Percentiles rank a stretch among this genome's conserved stretches.
Conservation (phyloP, 2,113 vertebrate species). For the Vimba vimba region DNA sequence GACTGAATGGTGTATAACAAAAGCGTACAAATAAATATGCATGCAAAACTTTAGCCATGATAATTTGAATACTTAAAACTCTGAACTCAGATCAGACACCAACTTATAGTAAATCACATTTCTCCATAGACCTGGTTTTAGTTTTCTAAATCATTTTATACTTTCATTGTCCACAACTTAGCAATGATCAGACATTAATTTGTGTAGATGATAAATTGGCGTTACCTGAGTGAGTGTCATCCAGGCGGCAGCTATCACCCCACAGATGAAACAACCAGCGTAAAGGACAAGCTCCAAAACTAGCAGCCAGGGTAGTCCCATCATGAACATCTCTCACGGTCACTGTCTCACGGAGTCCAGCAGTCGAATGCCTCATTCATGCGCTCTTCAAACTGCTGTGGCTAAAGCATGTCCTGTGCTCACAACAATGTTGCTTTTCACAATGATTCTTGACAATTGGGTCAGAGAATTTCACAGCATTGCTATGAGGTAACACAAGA, state of each 20-base stretch:
- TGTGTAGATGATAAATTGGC: background rate
- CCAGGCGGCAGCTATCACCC: constrained; percentile 78
- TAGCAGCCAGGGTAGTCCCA: constrained; percentile 73
- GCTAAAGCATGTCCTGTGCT: constrained; percentile 17
- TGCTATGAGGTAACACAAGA: constrained; percentile 37
- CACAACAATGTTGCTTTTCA: constrained; percentile 50
- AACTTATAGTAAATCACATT: background rate
- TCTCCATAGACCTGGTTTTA: background rate
- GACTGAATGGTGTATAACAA: background rate
- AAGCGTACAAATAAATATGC: background rate
- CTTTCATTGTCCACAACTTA: background rate
- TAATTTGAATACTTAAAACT: background rate
- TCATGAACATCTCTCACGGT: constrained; percentile 55
- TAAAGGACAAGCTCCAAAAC: constrained; percentile 75
- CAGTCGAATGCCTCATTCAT: constrained; percentile 8
- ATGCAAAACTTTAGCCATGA: background rate
- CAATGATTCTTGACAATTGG: constrained; percentile 12
- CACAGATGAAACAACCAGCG: constrained; percentile 79
- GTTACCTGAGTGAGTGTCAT: constrained; percentile 83
- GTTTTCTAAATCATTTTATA: background rate
- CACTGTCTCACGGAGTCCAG: background rate
- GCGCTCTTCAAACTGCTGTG: constrained; percentile 12
- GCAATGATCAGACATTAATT: background rate
- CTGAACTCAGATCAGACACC: background rate
- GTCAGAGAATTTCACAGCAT: constrained; percentile 22